Evolutionary conservation across 2,113 vertebrate genomes (phyloP).

Genomic region (Ameiurus melas): DNA sequence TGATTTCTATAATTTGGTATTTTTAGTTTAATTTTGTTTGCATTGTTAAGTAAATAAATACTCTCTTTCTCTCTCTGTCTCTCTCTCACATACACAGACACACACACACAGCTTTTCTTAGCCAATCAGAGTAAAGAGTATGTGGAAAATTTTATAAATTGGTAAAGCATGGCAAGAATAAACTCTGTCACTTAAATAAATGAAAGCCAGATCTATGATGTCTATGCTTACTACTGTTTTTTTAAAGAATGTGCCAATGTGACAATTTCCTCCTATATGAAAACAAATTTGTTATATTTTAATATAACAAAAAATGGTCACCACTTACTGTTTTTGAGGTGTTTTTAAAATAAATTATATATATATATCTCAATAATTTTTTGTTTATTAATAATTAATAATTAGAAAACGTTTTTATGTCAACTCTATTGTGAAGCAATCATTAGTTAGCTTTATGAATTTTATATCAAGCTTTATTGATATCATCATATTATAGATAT

Average conservation of each 20-base stretch:
- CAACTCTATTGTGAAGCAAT: neutral
- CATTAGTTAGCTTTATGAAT: neutral
- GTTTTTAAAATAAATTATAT: neutral
- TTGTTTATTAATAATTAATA: too few relatives aligned
- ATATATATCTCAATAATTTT: too few relatives aligned
- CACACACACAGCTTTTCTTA: neutral
- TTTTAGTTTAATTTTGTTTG: neutral
- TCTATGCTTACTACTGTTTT: neutral
- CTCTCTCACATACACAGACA: too few relatives aligned
- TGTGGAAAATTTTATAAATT: neutral
- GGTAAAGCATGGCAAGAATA: neutral
- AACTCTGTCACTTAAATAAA: too few relatives aligned
- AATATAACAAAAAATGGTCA: too few relatives aligned
- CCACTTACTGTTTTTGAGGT: too few relatives aligned
- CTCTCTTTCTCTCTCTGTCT: neutral
- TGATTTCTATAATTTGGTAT: neutral
- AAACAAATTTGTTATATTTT: neutral
- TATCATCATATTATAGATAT: neutral
- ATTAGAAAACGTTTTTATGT: neutral
- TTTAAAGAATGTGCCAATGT: neutral
- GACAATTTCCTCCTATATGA: neutral
- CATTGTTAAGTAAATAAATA: neutral
- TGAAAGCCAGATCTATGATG: neutral
- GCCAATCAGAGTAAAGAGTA: neutral
- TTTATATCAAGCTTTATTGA: neutral